Base-by-base conservation (phyloP, 2,888 invertebrate species). In the Tryphoninae sp. region DNA sequence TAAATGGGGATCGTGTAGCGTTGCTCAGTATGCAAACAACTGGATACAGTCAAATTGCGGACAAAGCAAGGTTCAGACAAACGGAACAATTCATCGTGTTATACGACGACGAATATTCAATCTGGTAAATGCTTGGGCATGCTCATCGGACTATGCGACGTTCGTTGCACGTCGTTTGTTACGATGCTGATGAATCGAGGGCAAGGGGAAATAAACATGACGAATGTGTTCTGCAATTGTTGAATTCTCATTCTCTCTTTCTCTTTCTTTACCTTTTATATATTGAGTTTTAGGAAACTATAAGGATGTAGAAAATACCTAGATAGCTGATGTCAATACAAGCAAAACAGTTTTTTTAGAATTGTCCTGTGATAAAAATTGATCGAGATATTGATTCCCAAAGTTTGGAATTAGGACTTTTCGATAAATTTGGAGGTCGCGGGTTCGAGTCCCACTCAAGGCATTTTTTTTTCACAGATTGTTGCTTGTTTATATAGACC, bases 121-220 rank as follows among this genome's bases (percentile, higher is more conserved):
- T 42, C 58, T 22, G 40, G 53, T n/a, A 49, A 19, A 13, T 42
- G 22, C 58, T 55, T 49, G 11, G 59, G 33, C 59, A 45, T 13
- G 45, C 26, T 33, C 8, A 26, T 33, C 13, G 16, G 7, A 16
- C n/a, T 40, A 33, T 55, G 19, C 33, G 19, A 33, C 33, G 33
- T 33, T 33, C 33, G 33, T 33, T 33, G 33, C 6, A 33, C 33
- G 33, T 33, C 33, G 33, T 33, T 33, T 7, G 33, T 33, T 55
- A 23, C 55, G 64, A 58, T n/a, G n/a, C 26, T 51, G 62, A 73
- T 72, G 9, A 53, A 55, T 74, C 42, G 53, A 16, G 26, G 22
- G 22, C 51, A 71, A 64, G 53, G n/a, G 64, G 53, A 55, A 64
- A 65, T 64, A 74, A 74, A 74, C 51, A 40, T 51, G 33, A 19